Evolutionary conservation across 2,113 vertebrate species (phyloP).

Genomic region (Burhinus bistriatus): DNA sequence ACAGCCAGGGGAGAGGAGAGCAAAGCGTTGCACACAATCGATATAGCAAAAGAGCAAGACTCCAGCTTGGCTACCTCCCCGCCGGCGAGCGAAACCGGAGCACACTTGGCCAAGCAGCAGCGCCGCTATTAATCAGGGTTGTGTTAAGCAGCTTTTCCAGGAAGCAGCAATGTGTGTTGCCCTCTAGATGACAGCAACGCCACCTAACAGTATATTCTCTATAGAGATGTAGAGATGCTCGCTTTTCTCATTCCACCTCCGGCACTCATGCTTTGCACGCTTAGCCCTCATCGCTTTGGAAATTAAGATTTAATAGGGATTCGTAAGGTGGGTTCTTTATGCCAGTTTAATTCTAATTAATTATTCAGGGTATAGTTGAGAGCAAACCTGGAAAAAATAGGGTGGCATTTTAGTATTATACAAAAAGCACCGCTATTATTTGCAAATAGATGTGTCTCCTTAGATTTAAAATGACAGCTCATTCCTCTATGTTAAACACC

Average conservation of each 20-base stretch:
- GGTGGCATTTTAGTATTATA: neutral
- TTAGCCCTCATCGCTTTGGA: accelerated
- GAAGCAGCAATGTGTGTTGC: neutral
- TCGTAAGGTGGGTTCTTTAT: neutral
- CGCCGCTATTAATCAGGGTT: neutral
- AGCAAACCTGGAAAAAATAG: neutral
- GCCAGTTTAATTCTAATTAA: neutral
- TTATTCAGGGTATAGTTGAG: neutral
- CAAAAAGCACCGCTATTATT: neutral
- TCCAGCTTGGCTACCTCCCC: neutral
- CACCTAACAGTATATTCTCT: neutral
- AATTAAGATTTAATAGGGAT: neutral
- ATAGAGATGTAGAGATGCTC: neutral
- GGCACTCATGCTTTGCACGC: neutral
- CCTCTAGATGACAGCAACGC: neutral
- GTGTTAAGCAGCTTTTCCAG: neutral
- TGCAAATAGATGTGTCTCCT: neutral
- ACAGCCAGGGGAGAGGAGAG: neutral
- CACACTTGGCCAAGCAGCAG: neutral
- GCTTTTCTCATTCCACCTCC: neutral
- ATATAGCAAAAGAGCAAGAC: neutral
- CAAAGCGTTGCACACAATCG: accelerated
- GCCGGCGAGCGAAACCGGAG: neutral
- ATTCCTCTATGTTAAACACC: neutral
- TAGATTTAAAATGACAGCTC: neutral